Conservation (phyloP, 1,140 invertebrate species). For the Pygmarrhopalites habei region DNA sequence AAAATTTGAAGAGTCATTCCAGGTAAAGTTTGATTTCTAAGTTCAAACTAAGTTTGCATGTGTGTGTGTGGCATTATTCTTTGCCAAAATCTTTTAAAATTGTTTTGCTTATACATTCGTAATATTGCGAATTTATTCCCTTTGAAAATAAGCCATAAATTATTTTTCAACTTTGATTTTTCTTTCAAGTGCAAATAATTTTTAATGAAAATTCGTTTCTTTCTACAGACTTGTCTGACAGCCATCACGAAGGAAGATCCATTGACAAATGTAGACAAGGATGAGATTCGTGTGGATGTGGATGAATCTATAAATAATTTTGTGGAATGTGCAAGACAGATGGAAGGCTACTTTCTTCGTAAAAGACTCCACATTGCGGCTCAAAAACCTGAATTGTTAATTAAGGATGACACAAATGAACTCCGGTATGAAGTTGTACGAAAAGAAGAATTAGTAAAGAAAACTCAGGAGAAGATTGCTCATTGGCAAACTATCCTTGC, state of each 20-base stretch:
- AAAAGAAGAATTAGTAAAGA: slow-evolving; percentile 79
- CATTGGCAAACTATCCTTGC: slow-evolving; percentile 81
- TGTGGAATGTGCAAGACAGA: slow-evolving; percentile 79
- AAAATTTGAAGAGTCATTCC: slow-evolving; percentile 32
- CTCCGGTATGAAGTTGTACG: slow-evolving; percentile 69
- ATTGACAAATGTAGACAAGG: slow-evolving; percentile 64
- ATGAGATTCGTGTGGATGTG: slow-evolving; percentile 74
- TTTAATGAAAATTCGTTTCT: too few relatives aligned
- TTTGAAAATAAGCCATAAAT: neutral
- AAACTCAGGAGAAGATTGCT: slow-evolving; percentile 81
- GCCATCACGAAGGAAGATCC: slow-evolving; percentile 75
- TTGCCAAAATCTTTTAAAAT: too few relatives aligned
- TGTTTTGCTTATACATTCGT: neutral
- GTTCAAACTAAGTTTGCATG: too few relatives aligned
- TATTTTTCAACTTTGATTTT: too few relatives aligned
- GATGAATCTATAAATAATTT: slow-evolving; percentile 76
- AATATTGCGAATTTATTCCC: neutral
- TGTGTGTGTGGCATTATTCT: too few relatives aligned
- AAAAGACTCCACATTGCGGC: slow-evolving; percentile 82
- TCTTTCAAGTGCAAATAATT: neutral
- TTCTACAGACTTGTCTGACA: slow-evolving; percentile 76
- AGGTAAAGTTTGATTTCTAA: too few relatives aligned
- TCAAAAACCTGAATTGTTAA: slow-evolving; percentile 80
- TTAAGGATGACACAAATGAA: slow-evolving; percentile 86
- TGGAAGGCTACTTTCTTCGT: slow-evolving; percentile 90